Base-by-base conservation (phyloP, 2,113 vertebrate species). In the Coreoperca whiteheadi region DNA sequence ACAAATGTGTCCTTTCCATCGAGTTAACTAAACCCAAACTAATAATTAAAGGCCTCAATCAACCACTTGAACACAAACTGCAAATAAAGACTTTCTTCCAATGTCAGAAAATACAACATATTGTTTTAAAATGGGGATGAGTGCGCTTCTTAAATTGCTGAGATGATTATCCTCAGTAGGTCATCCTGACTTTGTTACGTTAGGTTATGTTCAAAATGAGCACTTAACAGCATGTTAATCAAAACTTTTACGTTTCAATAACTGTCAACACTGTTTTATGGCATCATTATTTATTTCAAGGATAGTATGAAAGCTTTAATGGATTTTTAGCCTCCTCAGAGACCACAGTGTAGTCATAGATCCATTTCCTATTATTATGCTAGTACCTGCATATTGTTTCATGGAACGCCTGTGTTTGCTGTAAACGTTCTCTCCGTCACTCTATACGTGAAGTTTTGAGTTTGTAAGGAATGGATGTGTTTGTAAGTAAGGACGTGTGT, bases 341-440 rank as follows among this genome's bases (percentile, higher is more conserved):
- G 18, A 43, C 54, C 25, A 56, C 75, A 77, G 69, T 11, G 9
- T 81, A 74, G 51, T 50, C 37, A 2, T 79, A 65, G 61, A 51
- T 79, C 37, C 4, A 8, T 43, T 74, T 60, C 37, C 65, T 53
- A n/a, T 39, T n/a, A n/a, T n/a, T n/a, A 15, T 15, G 6, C 37
- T 82, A 34, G 46, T 57, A 41, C 23, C 65, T 85, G 63, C 46
- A 3, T 78, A 28, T 48, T 50, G 39, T 74, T 73, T 85, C 53
- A 61, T 10, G 64, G 64, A 64, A 83, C 30, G 63, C 20, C 51
- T 39, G 50, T 73, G 59, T 77, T 69, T 43, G 10, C 70, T 34
- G 50, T 80, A 43, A 54, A 56, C 10, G 15, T 71, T 68, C 82
- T 61, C 15, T 43, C 28, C 9, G 15, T 81, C 57, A 16, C 39